Evolutionary conservation across 2,888 invertebrate genomes (phyloP), one percentile per base, ranked within the genome.

Genomic region (Vannuccia rotundouncinata): DNA sequence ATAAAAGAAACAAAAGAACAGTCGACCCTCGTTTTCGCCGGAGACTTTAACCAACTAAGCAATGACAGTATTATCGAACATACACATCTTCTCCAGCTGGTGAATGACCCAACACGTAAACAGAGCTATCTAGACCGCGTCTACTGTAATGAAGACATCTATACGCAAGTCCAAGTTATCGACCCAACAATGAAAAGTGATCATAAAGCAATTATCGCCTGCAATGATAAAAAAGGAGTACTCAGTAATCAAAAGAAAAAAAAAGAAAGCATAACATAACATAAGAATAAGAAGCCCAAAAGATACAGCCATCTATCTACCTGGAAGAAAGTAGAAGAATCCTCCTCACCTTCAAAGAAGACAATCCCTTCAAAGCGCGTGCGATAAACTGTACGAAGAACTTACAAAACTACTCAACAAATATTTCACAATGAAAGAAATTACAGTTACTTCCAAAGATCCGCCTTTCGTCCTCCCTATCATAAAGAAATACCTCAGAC

Each of bases 321-420:
- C 66, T 5, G 66, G 66, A 66, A 66, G 66, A 66, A 5, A 66
- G 66, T 66, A 66, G 25, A 66, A 66, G 10, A 66, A 66, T 66
- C 66, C 66, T 66, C 66, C 66, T 66, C 66, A 66, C 22, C 66
- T 66, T 66, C 66, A 66, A 66, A 66, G 25, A 66, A 66, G 10
- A 66, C 25, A 17, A 22, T 22, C 66, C 66, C 66, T 66, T 66
- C 31, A 75, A 22, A 75, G 31, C 5, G 13, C 75, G 10, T 75
- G 75, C 22, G 75, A 75, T 27, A 10, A 75, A 75, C 31, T 75
- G 29, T 28, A 28, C 22, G 29, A 75, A 13, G 22, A 31, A 13
- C 29, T 10, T 2, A 75, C 5, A 31, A 31, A 31, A 29, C 22
- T 75, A 10, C 75, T 75, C 22, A 29, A 75, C 27, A 29, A n/a